Conservation (phyloP, 2,888 invertebrate genomes). For the Meliscaeva auricollis region DNA sequence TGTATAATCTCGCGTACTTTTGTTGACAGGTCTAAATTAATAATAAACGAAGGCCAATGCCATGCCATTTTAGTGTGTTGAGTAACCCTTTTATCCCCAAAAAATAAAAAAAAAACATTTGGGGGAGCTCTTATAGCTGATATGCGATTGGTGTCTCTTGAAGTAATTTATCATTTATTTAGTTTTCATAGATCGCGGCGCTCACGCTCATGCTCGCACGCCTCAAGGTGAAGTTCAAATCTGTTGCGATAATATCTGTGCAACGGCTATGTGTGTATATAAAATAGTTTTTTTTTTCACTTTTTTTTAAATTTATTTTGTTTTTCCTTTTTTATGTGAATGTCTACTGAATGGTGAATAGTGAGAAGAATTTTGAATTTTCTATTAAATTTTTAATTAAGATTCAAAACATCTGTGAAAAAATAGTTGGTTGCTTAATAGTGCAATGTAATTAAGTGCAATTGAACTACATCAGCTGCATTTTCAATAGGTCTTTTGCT, state of each 20-base stretch:
- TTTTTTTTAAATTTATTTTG: neutral
- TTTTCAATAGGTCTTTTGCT: slow-evolving; percentile 31
- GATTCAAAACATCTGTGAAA: slow-evolving; percentile 52
- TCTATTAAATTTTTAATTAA: slow-evolving; percentile 32
- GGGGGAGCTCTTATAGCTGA: slow-evolving; percentile 9
- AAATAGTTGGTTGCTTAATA: slow-evolving; percentile 38
- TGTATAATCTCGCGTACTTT: no score
- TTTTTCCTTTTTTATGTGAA: no score
- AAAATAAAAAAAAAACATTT: neutral
- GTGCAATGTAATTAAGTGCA: slow-evolving; percentile 35
- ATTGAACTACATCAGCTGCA: slow-evolving; percentile 42
- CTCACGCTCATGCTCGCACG: slow-evolving; percentile 12
- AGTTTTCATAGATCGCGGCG: slow-evolving; percentile 30
- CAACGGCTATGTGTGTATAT: slow-evolving; percentile 6
- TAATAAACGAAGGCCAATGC: slow-evolving; percentile 56
- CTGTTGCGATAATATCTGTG: slow-evolving; percentile 31
- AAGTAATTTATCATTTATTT: slow-evolving; percentile 36
- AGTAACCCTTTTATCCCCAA: slow-evolving; percentile 9
- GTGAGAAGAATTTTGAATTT: slow-evolving; percentile 8
- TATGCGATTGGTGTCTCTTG: neutral
- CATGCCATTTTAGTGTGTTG: slow-evolving; percentile 30
- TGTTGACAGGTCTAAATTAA: slow-evolving; percentile 67
- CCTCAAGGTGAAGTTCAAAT: slow-evolving; percentile 73
- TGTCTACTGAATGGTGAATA: neutral
- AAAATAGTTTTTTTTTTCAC: slow-evolving; percentile 21